Evolutionary conservation across 1,140 invertebrate species (phyloP).

Genomic region (Sminthurides bifidus): DNA sequence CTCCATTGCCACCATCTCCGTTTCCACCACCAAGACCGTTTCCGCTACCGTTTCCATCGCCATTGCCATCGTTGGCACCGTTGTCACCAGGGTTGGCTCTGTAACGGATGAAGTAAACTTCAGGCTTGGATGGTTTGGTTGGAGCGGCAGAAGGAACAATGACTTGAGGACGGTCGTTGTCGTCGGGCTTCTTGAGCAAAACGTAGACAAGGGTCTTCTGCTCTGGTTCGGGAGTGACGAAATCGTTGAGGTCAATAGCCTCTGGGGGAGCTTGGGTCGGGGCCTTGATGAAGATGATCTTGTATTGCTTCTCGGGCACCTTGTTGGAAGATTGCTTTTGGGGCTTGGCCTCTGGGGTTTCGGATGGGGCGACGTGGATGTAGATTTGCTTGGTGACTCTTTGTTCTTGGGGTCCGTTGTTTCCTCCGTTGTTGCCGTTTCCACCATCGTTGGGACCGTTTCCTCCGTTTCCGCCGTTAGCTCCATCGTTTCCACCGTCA

Average conservation of each 20-base stretch:
- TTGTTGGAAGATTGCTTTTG: background rate
- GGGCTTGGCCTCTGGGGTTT: slow-evolving; percentile 12
- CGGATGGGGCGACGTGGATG: slow-evolving; percentile 20
- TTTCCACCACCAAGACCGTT: slow-evolving; percentile 6
- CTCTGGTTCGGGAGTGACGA: slow-evolving; percentile 37
- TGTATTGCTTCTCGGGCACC: slow-evolving; percentile 22
- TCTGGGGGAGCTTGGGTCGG: slow-evolving; percentile 60
- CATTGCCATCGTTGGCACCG: slow-evolving; percentile 1
- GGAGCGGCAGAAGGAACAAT: slow-evolving; percentile 38
- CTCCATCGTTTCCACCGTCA: background rate
- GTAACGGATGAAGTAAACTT: slow-evolving; percentile 77
- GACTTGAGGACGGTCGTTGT: slow-evolving; percentile 56
- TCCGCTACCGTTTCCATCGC: slow-evolving; percentile 5
- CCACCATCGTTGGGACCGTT: background rate
- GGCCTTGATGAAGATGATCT: slow-evolving; percentile 74
- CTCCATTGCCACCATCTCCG: no score
- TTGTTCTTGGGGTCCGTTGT: slow-evolving; percentile 13
- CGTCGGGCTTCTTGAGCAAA: slow-evolving; percentile 71
- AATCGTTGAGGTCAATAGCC: slow-evolving; percentile 6
- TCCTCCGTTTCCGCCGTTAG: background rate
- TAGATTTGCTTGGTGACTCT: slow-evolving; percentile 1
- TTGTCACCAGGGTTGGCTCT: slow-evolving; percentile 31
- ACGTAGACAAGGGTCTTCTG: slow-evolving; percentile 80
- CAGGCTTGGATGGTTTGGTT: slow-evolving; percentile 58
- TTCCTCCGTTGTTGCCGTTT: background rate